Evolutionary conservation across 1,140 invertebrate genomes (phyloP).

Genomic region (Rhynchophorus ferrugineus): DNA sequence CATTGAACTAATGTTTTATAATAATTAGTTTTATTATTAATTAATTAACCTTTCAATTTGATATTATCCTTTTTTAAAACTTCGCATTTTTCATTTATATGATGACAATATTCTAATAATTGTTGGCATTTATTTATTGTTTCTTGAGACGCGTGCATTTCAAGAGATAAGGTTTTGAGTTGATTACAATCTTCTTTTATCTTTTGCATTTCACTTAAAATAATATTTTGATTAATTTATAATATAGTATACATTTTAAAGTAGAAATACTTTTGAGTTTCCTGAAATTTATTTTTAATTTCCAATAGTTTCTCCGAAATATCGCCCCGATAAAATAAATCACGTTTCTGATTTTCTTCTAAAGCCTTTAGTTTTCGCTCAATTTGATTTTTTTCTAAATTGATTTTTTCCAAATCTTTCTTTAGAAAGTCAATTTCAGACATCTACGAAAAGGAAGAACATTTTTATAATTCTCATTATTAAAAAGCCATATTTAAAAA

Average conservation of each 20-base stretch:
- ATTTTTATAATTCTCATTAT: background rate
- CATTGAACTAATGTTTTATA: too few relatives aligned
- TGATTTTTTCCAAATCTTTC: conserved; percentile 7
- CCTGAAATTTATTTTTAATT: conserved; percentile 7
- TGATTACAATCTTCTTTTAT: conserved; percentile 2
- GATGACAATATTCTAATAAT: conserved; percentile 1
- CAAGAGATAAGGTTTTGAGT: conserved; percentile 7
- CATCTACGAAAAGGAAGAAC: conserved; percentile 6
- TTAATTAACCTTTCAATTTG: conserved; percentile 9
- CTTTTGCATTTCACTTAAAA: conserved; percentile 6
- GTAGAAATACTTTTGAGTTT: background rate
- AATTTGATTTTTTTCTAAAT: too few relatives aligned
- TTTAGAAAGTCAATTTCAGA: conserved; percentile 17
- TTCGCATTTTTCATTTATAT: too few relatives aligned
- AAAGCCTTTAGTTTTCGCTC: conserved; percentile 8
- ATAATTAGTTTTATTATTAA: conserved; percentile 16
- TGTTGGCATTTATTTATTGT: conserved; percentile 6
- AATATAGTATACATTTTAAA: background rate
- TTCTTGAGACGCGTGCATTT: conserved; percentile 4
- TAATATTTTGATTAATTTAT: conserved; percentile 2
- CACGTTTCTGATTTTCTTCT: conserved; percentile 6
- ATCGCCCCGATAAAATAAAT: conserved; percentile 1
- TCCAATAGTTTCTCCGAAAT: conserved; percentile 5
- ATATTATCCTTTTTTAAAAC: conserved; percentile 12
- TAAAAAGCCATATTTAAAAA: background rate